A percentile compares a stretch with the other conserved stretches of the same genome.
These are phyloP conservation scores for Amaurobius ferox DNA, from an alignment of 2,888 invertebrate genomes.

Conservation along the genomic window DNA sequence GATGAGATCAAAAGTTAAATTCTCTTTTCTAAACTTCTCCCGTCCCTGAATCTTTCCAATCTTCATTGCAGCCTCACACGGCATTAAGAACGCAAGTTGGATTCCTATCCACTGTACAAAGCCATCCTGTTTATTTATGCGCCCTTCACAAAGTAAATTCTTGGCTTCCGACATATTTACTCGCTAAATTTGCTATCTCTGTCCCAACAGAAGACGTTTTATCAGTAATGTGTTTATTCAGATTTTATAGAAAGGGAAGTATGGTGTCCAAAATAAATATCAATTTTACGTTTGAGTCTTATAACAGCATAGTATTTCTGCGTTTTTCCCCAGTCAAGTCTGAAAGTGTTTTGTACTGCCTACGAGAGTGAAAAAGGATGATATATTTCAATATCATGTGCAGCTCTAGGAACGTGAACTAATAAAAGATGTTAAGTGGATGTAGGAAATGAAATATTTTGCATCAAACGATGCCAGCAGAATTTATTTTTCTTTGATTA, in stretches of 20 bases:
- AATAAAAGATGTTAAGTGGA: too few species aligned
- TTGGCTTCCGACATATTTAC: constrained; percentile 33
- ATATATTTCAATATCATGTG: neutral
- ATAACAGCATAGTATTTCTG: constrained; percentile 12
- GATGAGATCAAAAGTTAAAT: too few species aligned
- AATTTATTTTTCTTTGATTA: too few species aligned
- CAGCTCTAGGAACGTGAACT: neutral
- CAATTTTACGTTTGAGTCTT: constrained; percentile 17
- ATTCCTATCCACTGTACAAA: neutral
- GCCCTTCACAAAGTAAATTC: constrained; percentile 1
- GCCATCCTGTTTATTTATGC: neutral
- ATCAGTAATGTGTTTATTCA: constrained; percentile 55
- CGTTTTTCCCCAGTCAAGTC: neutral
- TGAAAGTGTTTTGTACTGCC: constrained; percentile 20
- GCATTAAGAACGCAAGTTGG: neutral
- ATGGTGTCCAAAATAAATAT: neutral
- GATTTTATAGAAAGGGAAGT: constrained; percentile 23
- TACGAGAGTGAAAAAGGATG: neutral
- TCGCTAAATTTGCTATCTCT: constrained; percentile 25
- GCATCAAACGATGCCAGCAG: too few species aligned
- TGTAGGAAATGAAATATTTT: too few species aligned
- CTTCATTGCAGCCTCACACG: neutral
- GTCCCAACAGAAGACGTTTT: constrained; percentile 19
- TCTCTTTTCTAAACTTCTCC: too few species aligned
- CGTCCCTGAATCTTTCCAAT: neutral